Evolutionary conservation across 2,797 vertebrate species (phyloP), one percentile per base, ranked within the genome.

Genomic region (Oreochromis grahami): DNA sequence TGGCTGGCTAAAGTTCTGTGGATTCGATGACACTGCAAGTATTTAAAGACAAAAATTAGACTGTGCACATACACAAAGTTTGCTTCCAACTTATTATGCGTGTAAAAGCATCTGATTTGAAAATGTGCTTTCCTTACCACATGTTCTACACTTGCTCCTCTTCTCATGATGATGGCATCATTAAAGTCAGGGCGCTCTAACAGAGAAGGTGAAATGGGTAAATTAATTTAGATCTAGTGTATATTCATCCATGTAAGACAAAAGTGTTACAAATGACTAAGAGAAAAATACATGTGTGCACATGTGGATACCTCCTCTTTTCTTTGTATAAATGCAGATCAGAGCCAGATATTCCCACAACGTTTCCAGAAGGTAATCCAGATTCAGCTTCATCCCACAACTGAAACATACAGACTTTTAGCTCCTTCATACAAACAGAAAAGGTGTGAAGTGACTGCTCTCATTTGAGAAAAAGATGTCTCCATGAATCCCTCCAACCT

Each of bases 311-410:
- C 99, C 98, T 93, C 99, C 99, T 96, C 99, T 96, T 95, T 99
- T 99, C 96, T 99, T 99, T 15, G 99, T 99, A 90, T 97, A 99
- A 93, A 99, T 97, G 93, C 99, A 99, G 92, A 98, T 99, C 79
- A 99, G 96, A 19, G 99, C 96, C 90, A 99, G 93, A 89, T 98
- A 99, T 52, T 99, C 98, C 99, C 99, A 99, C 56, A 99, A 94
- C 91, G 86, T 97, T 91, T 99, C 99, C 89, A 99, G 95, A 80
- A 99, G 94, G 85, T 97, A 99, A 84, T 99, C 99, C 95, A 99
- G 94, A 93, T 99, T 99, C 90, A 99, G 93, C 80, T 99, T 99
- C 99, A 99, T 99, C 53, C 98, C 98, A 76, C 99, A 99, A 90
- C 99, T 99, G 90, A 65, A 77, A 79, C 7, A 56, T 0, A 87